Base-by-base conservation (phyloP, 2,113 vertebrate genomes). In the Petroica traversi region DNA sequence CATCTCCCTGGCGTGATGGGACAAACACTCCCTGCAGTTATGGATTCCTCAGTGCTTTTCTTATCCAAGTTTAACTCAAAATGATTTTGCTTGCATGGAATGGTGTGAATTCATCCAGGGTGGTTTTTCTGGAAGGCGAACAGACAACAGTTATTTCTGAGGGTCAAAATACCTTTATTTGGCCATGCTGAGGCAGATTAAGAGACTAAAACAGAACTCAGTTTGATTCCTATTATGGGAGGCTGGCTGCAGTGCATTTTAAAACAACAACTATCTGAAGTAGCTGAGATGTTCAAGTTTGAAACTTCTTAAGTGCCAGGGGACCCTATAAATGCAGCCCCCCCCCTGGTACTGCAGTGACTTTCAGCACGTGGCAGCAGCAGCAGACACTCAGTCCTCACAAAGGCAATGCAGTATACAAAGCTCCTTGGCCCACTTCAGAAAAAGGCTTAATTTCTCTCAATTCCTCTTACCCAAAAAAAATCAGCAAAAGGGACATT, bases 131-230 rank as follows among this genome's bases (percentile, higher is more conserved):
- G 93, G 82, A 95, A 96, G 63, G 74, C 66, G 67, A 90, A 85
- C 9, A 24, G 67, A 79, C 88, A 48, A 59, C 55, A 19, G 52
- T 86, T 89, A 82, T 69, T 94, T 94, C 87, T 51, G 55, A 95
- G 74, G 94, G 96, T 89, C 67, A 87, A 90, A 74, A 96, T 95
- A 96, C 94, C 95, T 96, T 96, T 96, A 96, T 97, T 97, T 97
- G 95, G 95, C 95, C 90, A 93, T 94, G 88, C 43, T 86, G 64
- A 88, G 59, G 79, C 72, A 95, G 72, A 96, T 86, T 76, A 90
- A 74, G 79, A 95, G 82, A 90, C 88, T 88, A 94, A 96, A 97
- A 90, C 93, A 95, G 68, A 96, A 49, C 92, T 90, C 79, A 18
- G 63, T 82, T 94, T 94, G 68, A 94, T 93, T 93, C 96, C 96